Evolutionary conservation across 2,888 invertebrate species (phyloP), one percentile per base, ranked within the genome.

Genomic region (Glomeris marginata): DNA sequence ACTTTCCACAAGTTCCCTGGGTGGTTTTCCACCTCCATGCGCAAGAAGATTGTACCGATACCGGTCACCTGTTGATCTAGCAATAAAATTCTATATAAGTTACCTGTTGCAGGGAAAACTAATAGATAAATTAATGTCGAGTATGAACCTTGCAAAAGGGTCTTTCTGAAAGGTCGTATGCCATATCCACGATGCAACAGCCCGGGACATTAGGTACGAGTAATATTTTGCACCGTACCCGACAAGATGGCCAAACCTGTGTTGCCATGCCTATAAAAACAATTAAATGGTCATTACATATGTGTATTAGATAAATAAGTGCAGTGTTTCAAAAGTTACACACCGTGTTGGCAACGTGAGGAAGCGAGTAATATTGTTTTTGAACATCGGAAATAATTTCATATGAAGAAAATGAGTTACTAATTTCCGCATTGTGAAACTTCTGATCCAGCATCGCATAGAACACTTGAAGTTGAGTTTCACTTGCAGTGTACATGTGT

Each of bases 221-320:
- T 97, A 98, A 70, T 98, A 98, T 68, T 94, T 95, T 0, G 95
- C 95, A 37, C 98, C 98, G 68, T 99, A 99, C 1, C 95, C 94
- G 3, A 95, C 86, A 49, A 98, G 72, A 69, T 98, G 98, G 54
- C 90, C 85, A 71, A 98, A 98, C 52, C 95, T 74, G 60, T 90
- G 74, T 63, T 95, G 94, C 92, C 92, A 95, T 1, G 92, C 90
- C 77, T 84, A 61, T 1, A 59, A 57, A 51, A 54, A 53, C 50
- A 53, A 53, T 43, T 8, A 41, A 33, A 43, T n/a, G 8, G 41
- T 41, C 16, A 11, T 42, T 22, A 45, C 8, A 52, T 44, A 41
- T 37, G 28, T 43, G 4, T 33, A 10, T 22, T 22, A 40, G 41
- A 53, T 41, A 42, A 33, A 13, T 16, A 16, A 47, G 8, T 44